A percentile compares a stretch with the other conserved stretches of the same genome.
Evolutionary conservation across 2,888 invertebrate genomes (phyloP).

Genomic region (Chalcis sispes): DNA sequence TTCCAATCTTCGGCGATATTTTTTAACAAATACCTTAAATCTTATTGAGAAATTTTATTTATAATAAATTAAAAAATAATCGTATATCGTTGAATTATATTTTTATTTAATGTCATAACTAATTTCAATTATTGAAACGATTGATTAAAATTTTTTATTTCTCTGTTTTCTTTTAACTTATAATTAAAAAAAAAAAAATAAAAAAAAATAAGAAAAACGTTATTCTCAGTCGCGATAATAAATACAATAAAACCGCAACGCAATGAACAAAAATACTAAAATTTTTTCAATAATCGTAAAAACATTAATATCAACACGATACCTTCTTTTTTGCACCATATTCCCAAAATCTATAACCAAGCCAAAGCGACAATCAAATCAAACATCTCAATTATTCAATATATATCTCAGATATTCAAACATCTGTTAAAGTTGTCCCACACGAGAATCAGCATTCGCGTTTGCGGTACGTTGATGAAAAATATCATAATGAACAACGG

Average conservation of each 20-base stretch:
- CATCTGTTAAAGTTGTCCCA: constrained; percentile 46
- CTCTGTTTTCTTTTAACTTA: no score
- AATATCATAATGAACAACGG: constrained; percentile 15
- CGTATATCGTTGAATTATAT: no score
- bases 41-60: not conserved
- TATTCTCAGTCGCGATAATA: no score
- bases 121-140: no score
- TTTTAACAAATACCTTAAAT: no score
- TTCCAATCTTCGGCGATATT: constrained; percentile 48
- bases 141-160: no score
- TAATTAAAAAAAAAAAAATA: no score
- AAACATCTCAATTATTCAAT: constrained; percentile 43
- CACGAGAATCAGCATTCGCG: not conserved
- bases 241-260: no score
- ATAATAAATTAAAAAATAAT: constrained; percentile 5
- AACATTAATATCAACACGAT: not conserved
- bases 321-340: constrained; percentile 39
- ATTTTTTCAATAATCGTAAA: no score
- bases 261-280: no score
- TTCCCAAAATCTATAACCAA: constrained; percentile 35
- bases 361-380: constrained; percentile 18
- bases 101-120: no score
- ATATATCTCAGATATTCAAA: no score
- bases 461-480: constrained; percentile 47
- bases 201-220: not conserved